Percentiles rank a stretch among this genome's conserved stretches.
phyloP scores from a whole-genome alignment of 35 echinoderm and acorn worm species.

The Heliocidaris tuberculata region DNA sequence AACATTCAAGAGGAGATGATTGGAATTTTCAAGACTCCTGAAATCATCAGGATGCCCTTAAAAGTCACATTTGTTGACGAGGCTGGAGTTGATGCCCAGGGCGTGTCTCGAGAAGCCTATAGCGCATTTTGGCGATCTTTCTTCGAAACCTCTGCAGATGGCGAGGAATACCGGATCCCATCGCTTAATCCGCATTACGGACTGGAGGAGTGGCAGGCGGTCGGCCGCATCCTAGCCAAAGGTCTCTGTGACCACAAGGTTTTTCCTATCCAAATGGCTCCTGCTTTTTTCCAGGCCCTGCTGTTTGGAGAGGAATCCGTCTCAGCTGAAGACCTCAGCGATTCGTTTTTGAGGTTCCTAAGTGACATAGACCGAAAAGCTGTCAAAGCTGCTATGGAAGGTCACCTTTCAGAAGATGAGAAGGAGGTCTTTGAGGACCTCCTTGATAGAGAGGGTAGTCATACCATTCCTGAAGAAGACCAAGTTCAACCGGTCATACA shows the following conservation, averaged over 20 bases:
- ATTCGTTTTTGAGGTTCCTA: constrained; percentile 46
- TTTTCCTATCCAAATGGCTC: constrained; percentile 51
- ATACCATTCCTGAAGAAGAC: constrained; percentile 36
- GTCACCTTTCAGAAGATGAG: constrained; percentile 29
- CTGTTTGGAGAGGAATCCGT: constrained; percentile 44
- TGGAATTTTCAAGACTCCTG: constrained; percentile 18
- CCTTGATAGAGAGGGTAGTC: constrained; percentile 50
- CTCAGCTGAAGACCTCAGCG: constrained; percentile 25
- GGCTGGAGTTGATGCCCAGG: constrained; percentile 23
- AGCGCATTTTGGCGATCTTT: constrained; percentile 53
- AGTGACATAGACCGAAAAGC: constrained; percentile 48
- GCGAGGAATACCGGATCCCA: constrained; percentile 40
- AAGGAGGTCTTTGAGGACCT: constrained; percentile 47
- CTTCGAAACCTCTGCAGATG: background rate
- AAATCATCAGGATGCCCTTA: background rate
- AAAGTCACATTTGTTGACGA: constrained; percentile 44
- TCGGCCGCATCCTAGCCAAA: constrained; percentile 51
- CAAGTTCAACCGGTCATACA: constrained; percentile 30
- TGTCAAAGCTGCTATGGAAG: constrained; percentile 38
- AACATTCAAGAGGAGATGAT: constrained; percentile 51
- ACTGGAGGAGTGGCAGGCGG: constrained; percentile 44
- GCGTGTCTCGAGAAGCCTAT: constrained; percentile 53
- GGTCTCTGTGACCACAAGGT: constrained; percentile 36
- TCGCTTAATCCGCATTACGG: constrained; percentile 30
- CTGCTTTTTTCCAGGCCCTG: constrained; percentile 38